Percentiles rank a stretch among this genome's conserved stretches.
Evolutionary conservation across 2,113 vertebrate genomes (phyloP).

Genomic region (Odocoileus virginianus): DNA sequence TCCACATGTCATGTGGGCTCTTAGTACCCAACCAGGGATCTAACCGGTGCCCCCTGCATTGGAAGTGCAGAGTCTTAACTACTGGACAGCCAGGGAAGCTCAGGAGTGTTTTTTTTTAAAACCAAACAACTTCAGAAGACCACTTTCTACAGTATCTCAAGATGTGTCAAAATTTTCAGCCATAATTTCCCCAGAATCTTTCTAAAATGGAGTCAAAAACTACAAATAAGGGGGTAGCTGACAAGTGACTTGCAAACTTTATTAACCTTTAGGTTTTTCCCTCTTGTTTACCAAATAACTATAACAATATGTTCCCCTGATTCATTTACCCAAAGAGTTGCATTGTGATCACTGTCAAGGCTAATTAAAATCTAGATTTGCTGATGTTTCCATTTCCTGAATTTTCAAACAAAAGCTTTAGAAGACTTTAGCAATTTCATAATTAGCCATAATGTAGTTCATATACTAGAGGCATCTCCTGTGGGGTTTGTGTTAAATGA

Average conservation of each 20-base stretch:
- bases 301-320: background rate
- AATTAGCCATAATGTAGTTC: conserved; percentile 36
- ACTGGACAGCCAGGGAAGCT: background rate
- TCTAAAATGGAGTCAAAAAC: background rate
- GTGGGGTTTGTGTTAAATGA: conserved; percentile 22
- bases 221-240: background rate
- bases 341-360: background rate
- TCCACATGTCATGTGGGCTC: background rate
- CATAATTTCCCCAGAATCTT: background rate
- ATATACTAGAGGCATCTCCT: background rate
- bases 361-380: conserved; percentile 26
- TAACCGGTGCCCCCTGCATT: background rate
- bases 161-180: background rate
- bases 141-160: background rate
- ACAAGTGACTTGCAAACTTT: background rate
- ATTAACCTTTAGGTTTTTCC: background rate
- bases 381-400: conserved; percentile 2
- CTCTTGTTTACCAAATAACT: conserved; percentile 10
- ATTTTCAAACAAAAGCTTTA: conserved; percentile 31
- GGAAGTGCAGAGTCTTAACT: background rate
- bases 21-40: background rate
- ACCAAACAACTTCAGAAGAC: background rate
- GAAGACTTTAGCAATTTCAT: background rate
- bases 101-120: background rate
- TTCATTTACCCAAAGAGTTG: background rate